These are phyloP conservation scores for Lepidostoma basale DNA, from an alignment of 1,140 invertebrate species.

Conservation along the genomic window DNA sequence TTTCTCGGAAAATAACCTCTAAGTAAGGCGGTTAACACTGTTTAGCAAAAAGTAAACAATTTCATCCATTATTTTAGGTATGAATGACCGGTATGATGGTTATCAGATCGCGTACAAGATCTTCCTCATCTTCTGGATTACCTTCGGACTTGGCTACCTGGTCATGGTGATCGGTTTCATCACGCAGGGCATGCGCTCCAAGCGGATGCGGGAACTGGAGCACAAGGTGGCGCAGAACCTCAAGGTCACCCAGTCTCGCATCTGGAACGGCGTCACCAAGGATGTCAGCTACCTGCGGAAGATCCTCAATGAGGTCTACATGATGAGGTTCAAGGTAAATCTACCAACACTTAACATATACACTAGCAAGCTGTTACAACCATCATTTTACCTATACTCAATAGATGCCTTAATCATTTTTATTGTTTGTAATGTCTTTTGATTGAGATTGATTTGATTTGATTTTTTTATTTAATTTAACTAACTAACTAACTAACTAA, in stretches of 20 bases:
- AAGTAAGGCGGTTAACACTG: too few species aligned
- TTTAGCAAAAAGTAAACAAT: too few species aligned
- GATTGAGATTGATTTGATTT: too few species aligned
- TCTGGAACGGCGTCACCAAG: slow-evolving; percentile 77
- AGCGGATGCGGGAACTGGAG: slow-evolving; percentile 75
- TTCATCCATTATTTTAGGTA: slow-evolving; percentile 59
- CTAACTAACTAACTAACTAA: too few species aligned
- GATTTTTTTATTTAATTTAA: too few species aligned
- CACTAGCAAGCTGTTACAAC: not conserved
- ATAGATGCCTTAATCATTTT: too few species aligned
- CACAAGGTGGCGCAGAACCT: slow-evolving; percentile 76
- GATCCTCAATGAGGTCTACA: slow-evolving; percentile 78
- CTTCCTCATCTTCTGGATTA: slow-evolving; percentile 83
- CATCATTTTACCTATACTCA: too few species aligned
- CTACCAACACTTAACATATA: not conserved
- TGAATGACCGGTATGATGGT: slow-evolving; percentile 62
- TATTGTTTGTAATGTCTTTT: not conserved
- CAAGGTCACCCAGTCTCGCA: slow-evolving; percentile 77
- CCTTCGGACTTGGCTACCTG: slow-evolving; percentile 88
- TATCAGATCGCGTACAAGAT: slow-evolving; percentile 74
- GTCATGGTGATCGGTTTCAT: slow-evolving; percentile 92
- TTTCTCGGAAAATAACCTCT: too few species aligned
- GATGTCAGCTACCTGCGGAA: slow-evolving; percentile 75
- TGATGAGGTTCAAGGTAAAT: slow-evolving; percentile 77
- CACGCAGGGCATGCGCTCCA: slow-evolving; percentile 69